Evolutionary conservation across 2,113 vertebrate genomes (phyloP).

Genomic region (Salvelinus fontinalis): DNA sequence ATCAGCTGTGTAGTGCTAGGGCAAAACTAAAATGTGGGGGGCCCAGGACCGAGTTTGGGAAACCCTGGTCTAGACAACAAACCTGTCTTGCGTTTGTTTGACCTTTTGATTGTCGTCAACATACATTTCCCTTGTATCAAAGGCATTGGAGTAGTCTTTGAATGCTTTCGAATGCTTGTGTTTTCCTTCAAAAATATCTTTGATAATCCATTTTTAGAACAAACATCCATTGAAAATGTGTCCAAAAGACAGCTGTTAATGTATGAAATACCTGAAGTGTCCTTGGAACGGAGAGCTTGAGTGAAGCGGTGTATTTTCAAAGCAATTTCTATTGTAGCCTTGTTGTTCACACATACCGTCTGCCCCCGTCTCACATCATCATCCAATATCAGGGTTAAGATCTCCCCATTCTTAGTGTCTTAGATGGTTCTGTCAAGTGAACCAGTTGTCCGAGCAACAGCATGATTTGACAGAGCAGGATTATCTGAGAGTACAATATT

Average conservation of each 20-base stretch:
- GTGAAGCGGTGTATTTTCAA: not conserved
- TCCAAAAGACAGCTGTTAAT: conserved; percentile 11
- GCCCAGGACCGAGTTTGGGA: too few relatives aligned
- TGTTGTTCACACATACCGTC: too few relatives aligned
- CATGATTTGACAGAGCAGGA: conserved; percentile 50
- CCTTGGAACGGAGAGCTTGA: conserved; percentile 15
- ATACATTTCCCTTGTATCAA: conserved; percentile 51
- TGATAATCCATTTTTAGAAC: conserved; percentile 57
- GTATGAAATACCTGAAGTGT: conserved; percentile 52
- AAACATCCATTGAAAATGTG: not conserved
- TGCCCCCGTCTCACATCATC: not conserved
- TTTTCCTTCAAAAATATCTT: conserved; percentile 39
- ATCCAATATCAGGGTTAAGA: conserved; percentile 15
- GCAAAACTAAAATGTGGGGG: too few relatives aligned
- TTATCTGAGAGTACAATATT: conserved; percentile 69
- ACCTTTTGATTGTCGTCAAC: conserved; percentile 65
- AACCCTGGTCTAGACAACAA: not conserved
- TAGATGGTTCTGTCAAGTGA: conserved; percentile 17
- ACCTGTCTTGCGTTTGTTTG: not conserved
- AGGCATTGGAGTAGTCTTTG: not conserved
- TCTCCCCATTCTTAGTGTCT: conserved; percentile 10
- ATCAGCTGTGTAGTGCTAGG: too few relatives aligned
- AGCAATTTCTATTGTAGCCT: not conserved
- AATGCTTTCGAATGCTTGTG: not conserved
- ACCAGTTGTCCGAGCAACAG: conserved; percentile 34